Conservation (phyloP, 2,113 vertebrate genomes). For the Nanorana parkeri region DNA sequence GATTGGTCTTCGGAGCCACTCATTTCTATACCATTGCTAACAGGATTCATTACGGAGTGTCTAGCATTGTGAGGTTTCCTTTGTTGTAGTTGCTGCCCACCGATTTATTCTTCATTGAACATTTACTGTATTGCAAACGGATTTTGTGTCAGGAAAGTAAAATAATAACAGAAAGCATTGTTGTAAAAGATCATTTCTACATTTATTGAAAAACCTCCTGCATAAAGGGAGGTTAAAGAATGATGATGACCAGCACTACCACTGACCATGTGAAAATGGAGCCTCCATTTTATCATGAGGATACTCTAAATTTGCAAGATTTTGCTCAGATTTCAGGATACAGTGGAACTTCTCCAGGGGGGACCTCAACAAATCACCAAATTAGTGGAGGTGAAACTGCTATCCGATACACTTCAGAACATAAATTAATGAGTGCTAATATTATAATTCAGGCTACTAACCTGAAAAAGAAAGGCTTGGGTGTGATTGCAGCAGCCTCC, state of each 20-base stretch:
- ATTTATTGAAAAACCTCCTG: background rate
- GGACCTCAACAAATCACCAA: background rate
- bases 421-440: conserved; percentile 31
- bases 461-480: conserved; percentile 39
- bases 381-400: background rate
- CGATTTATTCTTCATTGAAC: background rate
- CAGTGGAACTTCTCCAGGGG: background rate
- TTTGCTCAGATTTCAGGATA: conserved; percentile 45
- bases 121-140: background rate
- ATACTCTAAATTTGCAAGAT: conserved; percentile 43
- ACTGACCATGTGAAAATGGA: conserved; percentile 55
- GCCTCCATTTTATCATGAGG: conserved; percentile 47
- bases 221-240: conserved; percentile 1
- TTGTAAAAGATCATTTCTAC: background rate
- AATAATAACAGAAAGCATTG: background rate
- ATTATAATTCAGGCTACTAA: conserved; percentile 36
- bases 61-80: background rate
- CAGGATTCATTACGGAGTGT: background rate
- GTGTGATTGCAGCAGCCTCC: background rate
- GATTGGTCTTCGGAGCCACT: background rate
- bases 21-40: background rate
- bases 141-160: background rate
- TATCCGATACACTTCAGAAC: conserved; percentile 28
- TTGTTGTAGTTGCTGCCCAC: background rate
- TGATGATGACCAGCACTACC: conserved; percentile 51